phyloP scores from a whole-genome alignment of 2,113 vertebrate species.

The Vicugna pacos region DNA sequence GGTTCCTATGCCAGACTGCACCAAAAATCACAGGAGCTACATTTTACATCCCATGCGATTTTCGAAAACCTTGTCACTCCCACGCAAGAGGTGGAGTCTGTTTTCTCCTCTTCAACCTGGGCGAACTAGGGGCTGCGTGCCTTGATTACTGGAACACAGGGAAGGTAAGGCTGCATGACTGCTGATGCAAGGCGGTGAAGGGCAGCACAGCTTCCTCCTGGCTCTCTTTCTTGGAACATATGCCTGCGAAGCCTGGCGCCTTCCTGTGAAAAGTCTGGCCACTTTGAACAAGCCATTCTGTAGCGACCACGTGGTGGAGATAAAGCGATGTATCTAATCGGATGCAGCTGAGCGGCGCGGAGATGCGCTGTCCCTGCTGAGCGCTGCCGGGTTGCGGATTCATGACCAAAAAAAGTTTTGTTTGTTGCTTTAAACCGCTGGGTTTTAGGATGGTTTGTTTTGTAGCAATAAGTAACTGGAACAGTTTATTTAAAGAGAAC shows the following conservation, averaged over 20 bases:
- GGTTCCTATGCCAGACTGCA: not conserved
- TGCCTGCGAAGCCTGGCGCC: not conserved
- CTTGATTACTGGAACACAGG: not conserved
- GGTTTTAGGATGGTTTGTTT: not conserved
- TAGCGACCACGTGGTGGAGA: not conserved
- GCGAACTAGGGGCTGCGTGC: not conserved
- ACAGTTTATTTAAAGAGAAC: not conserved
- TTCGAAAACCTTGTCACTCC: not conserved
- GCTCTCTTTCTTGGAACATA: not conserved
- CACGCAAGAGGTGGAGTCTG: not conserved
- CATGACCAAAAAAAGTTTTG: not conserved
- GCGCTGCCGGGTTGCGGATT: not conserved
- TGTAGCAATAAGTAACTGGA: not conserved
- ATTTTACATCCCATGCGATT: not conserved
- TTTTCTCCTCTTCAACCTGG: not conserved
- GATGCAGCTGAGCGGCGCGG: accelerated
- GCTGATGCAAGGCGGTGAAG: not conserved
- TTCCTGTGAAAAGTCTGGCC: not conserved
- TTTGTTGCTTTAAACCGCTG: not conserved
- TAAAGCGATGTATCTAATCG: not conserved
- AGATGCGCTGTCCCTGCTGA: not conserved
- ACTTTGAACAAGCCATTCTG: not conserved
- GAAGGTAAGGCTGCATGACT: not conserved
- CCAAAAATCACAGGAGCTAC: not conserved
- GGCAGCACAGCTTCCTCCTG: not conserved